Conservation (phyloP, 2,888 invertebrate species). For the Sphaerophoria rueppellii region DNA sequence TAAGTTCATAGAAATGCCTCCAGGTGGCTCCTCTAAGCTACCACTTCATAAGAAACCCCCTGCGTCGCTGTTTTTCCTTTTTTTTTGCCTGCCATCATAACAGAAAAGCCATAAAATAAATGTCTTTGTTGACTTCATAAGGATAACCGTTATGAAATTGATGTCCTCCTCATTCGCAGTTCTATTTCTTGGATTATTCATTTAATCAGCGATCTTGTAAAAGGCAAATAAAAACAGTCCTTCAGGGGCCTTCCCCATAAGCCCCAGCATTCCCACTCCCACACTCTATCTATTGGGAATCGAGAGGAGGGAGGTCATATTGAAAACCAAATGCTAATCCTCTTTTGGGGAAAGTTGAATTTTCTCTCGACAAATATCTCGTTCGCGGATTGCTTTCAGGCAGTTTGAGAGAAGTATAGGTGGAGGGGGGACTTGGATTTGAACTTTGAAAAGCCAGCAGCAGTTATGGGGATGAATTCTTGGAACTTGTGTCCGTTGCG, state of each 20-base stretch:
- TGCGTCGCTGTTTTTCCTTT: neutral
- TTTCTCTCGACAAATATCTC: slow-evolving; percentile 55
- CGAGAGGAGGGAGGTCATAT: slow-evolving; percentile 3
- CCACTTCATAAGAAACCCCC: slow-evolving; percentile 1
- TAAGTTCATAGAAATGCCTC: slow-evolving; percentile 31
- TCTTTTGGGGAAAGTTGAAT: slow-evolving; percentile 62
- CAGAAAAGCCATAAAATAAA: slow-evolving; percentile 29
- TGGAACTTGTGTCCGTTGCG: neutral
- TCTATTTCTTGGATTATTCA: slow-evolving; percentile 60
- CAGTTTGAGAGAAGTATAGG: slow-evolving; percentile 17
- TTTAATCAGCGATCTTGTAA: slow-evolving; percentile 56
- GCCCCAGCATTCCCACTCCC: too few relatives aligned
- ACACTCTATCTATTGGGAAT: too few relatives aligned
- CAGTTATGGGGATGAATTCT: too few relatives aligned
- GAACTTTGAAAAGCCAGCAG: too few relatives aligned
- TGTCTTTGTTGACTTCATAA: slow-evolving; percentile 44
- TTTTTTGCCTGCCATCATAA: slow-evolving; percentile 6
- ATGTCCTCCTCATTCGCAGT: slow-evolving; percentile 58
- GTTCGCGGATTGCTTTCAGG: neutral
- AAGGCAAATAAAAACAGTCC: slow-evolving; percentile 30
- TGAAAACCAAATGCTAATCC: slow-evolving; percentile 63
- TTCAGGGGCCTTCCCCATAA: neutral
- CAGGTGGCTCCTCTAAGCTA: slow-evolving; percentile 23
- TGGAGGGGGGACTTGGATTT: neutral
- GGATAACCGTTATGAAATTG: slow-evolving; percentile 47